Conservation (phyloP, 2,888 invertebrate genomes). For the Nycteola revayana region DNA sequence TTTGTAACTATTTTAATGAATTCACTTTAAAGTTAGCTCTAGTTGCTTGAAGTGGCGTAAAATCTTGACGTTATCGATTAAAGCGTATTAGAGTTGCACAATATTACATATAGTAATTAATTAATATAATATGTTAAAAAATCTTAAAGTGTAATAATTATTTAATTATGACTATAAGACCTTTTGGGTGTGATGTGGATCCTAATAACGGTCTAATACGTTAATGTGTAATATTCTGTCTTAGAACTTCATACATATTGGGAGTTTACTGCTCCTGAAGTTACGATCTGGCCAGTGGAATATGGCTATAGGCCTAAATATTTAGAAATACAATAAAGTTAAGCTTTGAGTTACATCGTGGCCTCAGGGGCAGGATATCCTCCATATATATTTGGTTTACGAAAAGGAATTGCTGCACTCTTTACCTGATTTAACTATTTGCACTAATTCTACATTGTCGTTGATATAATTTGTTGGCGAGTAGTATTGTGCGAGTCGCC, state of each 20-base stretch:
- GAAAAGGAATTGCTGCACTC: conserved; percentile 20
- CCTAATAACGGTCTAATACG: conserved; percentile 29
- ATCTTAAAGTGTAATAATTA: conserved; percentile 34
- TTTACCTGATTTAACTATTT: conserved; percentile 11
- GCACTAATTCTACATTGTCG: conserved; percentile 10
- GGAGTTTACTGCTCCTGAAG: conserved; percentile 23
- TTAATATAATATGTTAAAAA: conserved; percentile 33
- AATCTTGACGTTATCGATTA: conserved; percentile 35
- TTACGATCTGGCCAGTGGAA: conserved; percentile 27
- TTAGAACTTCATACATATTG: conserved; percentile 15
- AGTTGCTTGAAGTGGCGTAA: conserved; percentile 31
- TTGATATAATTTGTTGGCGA: conserved; percentile 23
- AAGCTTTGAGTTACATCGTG: too few species aligned
- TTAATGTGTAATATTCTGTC: conserved; percentile 5
- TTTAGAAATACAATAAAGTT: background rate
- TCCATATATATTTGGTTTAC: conserved; percentile 6
- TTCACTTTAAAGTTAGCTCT: conserved; percentile 10
- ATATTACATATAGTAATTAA: conserved; percentile 35
- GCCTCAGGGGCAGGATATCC: too few species aligned
- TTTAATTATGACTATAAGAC: conserved; percentile 36
- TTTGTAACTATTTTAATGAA: too few species aligned
- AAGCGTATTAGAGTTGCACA: conserved; percentile 43
- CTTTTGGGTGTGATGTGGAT: conserved; percentile 36
- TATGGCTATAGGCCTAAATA: conserved; percentile 18
- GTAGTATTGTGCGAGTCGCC: conserved; percentile 40